Evolutionary conservation across 2,113 vertebrate genomes (phyloP).

Genomic region (Scatophagus argus): DNA sequence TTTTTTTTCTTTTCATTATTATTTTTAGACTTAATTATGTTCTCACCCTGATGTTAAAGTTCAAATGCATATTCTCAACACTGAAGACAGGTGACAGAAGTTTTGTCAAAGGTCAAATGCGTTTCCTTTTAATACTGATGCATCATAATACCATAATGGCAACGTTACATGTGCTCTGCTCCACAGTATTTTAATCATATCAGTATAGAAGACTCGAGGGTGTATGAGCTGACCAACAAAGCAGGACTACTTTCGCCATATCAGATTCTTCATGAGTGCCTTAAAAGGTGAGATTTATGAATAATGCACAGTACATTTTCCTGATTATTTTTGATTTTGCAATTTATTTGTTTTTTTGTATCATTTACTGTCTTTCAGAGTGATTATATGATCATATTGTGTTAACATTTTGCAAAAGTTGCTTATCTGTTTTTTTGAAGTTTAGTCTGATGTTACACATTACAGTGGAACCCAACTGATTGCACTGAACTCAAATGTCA

Average conservation of each 20-base stretch:
- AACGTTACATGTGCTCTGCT: slow-evolving; percentile 52
- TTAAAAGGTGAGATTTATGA: slow-evolving; percentile 91
- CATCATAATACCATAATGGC: background rate
- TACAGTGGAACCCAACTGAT: background rate
- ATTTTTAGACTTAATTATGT: background rate
- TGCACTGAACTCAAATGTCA: background rate
- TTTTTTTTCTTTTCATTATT: background rate
- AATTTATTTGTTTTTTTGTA: background rate
- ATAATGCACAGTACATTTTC: background rate
- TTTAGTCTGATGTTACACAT: background rate
- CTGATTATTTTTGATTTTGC: background rate
- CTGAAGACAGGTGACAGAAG: background rate
- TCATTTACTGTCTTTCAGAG: background rate
- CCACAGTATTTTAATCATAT: slow-evolving; percentile 99
- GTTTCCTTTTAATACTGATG: background rate
- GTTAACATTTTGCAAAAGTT: no score
- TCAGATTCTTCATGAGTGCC: slow-evolving; percentile 99
- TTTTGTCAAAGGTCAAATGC: background rate
- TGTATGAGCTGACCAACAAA: slow-evolving; percentile 99
- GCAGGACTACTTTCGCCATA: slow-evolving; percentile 98
- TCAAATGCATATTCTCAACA: background rate
- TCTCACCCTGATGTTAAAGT: background rate
- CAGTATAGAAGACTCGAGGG: slow-evolving; percentile 99
- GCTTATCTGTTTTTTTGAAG: background rate
- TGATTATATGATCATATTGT: background rate